These are phyloP conservation scores for Proterorhinus semilunaris DNA, from an alignment of 2,113 vertebrate genomes.

Conservation along the genomic window DNA sequence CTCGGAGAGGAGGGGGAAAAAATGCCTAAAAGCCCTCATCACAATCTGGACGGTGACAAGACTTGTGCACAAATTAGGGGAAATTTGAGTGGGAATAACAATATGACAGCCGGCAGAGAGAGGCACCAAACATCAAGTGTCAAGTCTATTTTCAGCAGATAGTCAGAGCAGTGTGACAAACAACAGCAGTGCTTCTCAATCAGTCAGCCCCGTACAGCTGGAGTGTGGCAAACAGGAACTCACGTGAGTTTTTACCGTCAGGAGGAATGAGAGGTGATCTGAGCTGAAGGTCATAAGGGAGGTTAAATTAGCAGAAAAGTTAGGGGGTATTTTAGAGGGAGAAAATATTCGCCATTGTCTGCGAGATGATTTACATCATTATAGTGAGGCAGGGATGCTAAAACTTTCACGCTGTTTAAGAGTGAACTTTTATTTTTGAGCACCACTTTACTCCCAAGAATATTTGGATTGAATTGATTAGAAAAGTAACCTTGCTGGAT, in stretches of 20 bases:
- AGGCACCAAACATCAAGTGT: constrained; percentile 71
- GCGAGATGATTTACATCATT: too few relatives aligned
- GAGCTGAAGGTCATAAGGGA: constrained; percentile 46
- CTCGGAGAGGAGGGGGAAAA: constrained; percentile 35
- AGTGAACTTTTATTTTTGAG: too few relatives aligned
- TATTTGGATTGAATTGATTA: too few relatives aligned
- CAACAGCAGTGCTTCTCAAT: constrained; percentile 68
- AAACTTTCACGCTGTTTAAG: too few relatives aligned
- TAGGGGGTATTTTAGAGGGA: constrained; percentile 12
- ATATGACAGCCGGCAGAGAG: constrained; percentile 66
- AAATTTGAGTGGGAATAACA: constrained; percentile 74
- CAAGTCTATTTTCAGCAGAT: constrained; percentile 70
- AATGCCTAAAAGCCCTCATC: constrained; percentile 65
- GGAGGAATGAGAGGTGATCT: constrained; percentile 46
- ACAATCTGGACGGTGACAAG: constrained; percentile 71
- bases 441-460: too few relatives aligned
- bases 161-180: constrained; percentile 69
- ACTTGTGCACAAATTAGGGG: constrained; percentile 74
- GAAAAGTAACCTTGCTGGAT: too few relatives aligned
- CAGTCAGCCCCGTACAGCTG: constrained; percentile 50
- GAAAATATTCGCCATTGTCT: constrained; percentile 21
- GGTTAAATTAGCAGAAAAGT: constrained; percentile 40
- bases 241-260: constrained; percentile 35
- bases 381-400: too few relatives aligned
- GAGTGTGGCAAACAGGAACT: constrained; percentile 56